Evolutionary conservation across 1,140 invertebrate species (phyloP), one percentile per base, ranked within the genome.

Genomic region (Hermetia illucens): DNA sequence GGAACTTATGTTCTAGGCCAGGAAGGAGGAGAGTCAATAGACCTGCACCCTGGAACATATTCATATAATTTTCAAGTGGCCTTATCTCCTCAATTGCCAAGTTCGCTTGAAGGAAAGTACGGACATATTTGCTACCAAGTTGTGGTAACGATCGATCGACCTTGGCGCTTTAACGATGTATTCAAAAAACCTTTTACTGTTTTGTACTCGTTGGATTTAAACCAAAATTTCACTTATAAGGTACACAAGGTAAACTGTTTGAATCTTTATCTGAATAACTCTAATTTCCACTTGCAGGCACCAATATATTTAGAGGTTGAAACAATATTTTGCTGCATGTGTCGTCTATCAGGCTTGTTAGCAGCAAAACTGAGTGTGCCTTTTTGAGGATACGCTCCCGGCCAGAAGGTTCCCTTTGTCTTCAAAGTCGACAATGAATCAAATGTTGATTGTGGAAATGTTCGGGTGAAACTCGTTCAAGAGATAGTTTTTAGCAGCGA

Each of bases 161-260:
- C 76, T 17, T 80, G 77, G 77, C 72, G 72, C 30, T 74, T 76
- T 47, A 77, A 81, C 57, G 68, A 77, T 43, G 72, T 75, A 46
- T 63, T 65, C 25, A 77, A 77, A 58, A 66, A 63, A 44, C 68
- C 70, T 4, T 78, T 82, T 47, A 79, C 74, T 15, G 71, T 82
- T n/a, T 63, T 79, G 10, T 68, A 70, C 41, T 68, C 72, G 10
- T 66, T 77, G 33, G 75, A 82, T 60, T 68, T 82, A 17, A 82
- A 81, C 57, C 55, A 69, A 12, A 3, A 19, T 21, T 3, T 13
- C 20, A 8, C 21, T 19, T 6, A 19, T 10, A 34, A 16, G 33
- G 33, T 34, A 18, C 5, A 22, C n/a, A n/a, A 5, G n/a, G n/a
- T n/a, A n/a, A n/a, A 30, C 4, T 24, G 13, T 30, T 20, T 20